Base-by-base conservation (phyloP, 2,113 vertebrate genomes). In the Rafetus swinhoei region DNA sequence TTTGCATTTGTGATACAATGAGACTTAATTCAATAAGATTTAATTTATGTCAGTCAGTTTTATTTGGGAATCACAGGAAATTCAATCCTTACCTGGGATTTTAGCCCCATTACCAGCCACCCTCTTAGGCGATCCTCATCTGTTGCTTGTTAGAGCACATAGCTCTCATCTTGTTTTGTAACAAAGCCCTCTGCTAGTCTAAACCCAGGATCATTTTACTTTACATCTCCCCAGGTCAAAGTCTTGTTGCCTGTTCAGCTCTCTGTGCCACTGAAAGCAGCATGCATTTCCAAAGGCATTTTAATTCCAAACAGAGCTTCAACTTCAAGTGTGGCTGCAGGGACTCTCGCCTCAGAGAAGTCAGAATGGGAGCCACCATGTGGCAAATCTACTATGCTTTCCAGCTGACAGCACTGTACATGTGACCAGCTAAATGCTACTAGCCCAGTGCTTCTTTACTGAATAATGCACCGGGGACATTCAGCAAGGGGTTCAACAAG, bases 381-480 rank as follows among this genome's bases (percentile, higher is more conserved):
- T 82, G 79, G 76, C 27, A 89, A 54, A 27, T 19, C 80, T 39
- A n/a, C 69, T 74, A 16, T 45, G 29, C 55, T 54, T 90, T 89
- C 53, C 81, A 88, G 60, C 56, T 82, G 55, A 18, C 55, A 45
- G 55, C n/a, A 25, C n/a, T 16, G n/a, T 7, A n/a, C 54, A 2
- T 9, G 62, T 29, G 62, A 11, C 24, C 12, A 27, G 27, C 12
- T 27, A 32, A 13, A 65, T 65, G 29, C 29, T 29, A 10, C 32
- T n/a, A 69, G n/a, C 32, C 12, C 35, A 52, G 14, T 82, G 29
- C 16, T 22, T 5, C 35, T 69, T 72, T 59, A 39, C 22, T 29
- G 25, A 60, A 3, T 15, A 81, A 32, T 5, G 6, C 4, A 5
- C 0, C 2, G 10, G 35, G 35, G 7, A 53, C 56, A 21, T 39